Base-by-base conservation (phyloP, 2,113 vertebrate species). In the Microcebus ravelobensis region DNA sequence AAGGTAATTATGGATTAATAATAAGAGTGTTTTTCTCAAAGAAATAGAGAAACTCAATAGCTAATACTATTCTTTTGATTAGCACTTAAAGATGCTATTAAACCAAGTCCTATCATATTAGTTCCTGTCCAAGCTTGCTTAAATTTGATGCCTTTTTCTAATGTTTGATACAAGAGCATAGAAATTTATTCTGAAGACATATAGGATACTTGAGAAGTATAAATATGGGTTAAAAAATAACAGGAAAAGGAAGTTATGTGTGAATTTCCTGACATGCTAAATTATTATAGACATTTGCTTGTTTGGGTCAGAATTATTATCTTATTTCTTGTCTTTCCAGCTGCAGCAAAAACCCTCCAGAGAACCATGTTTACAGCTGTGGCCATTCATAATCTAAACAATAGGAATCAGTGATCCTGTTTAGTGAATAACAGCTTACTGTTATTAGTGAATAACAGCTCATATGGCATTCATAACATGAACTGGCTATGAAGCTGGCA, bases 311-410 rank as follows among this genome's bases (percentile, higher is more conserved):
- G 83, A 96, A 97, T 77, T 91, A 90, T 74, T 61, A 52, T 82
- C 34, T 94, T 31, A 63, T 87, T 94, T 95, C n/a, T 94, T 86
- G 31, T 94, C 63, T 97, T 95, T 79, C 68, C 63, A 96, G 92
- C 80, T 95, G 57, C 61, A 87, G 70, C 42, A 68, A 74, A 90
- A 82, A 31, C 45, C 55, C 70, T 86, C 87, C 65, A 63, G 71
- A 96, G 79, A 97, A 90, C 13, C 18, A 36, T 27, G 12, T 83
- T 81, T 91, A 73, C 74, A 97, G 73, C 77, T 96, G 89, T 77
- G 70, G 7, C 76, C 39, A 85, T 87, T 96, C 83, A 63, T 42
- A 36, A 68, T 77, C 89, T 67, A 80, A 94, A 85, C 67, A 83
- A 48, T 76, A 94, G 36, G 34, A 83, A 82, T 74, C 91, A 87